phyloP scores from a whole-genome alignment of 2,888 invertebrate species.

The Tenodera sinensis region DNA sequence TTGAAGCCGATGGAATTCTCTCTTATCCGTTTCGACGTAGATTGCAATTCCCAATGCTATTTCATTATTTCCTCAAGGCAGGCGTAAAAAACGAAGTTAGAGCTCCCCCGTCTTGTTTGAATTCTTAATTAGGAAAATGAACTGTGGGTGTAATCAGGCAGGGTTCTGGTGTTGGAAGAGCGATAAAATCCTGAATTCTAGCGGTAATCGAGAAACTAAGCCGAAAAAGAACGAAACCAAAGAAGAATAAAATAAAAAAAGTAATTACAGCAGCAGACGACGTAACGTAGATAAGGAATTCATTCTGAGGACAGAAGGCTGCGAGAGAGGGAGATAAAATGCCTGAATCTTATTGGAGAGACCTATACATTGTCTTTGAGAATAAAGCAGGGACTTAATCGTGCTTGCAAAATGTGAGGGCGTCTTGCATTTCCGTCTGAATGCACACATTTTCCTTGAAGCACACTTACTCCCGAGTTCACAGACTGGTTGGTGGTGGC shows the following conservation, averaged over 20 bases:
- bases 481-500: too few relatives aligned
- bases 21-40: background rate
- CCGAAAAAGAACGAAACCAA: background rate
- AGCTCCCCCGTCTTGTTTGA: background rate
- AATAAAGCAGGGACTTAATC: background rate
- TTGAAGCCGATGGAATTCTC: too few relatives aligned
- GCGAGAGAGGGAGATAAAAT: background rate
- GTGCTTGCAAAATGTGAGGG: background rate
- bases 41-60: background rate
- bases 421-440: background rate
- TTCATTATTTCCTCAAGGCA: background rate
- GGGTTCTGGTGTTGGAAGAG: background rate
- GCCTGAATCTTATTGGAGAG: background rate
- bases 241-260: background rate
- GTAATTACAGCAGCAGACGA: background rate
- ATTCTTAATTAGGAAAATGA: background rate
- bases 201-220: background rate
- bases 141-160: background rate
- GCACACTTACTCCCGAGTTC: background rate
- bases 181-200: background rate
- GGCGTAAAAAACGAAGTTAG: background rate
- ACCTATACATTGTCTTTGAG: background rate
- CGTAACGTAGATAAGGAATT: background rate
- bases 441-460: background rate
- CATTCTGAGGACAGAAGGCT: background rate